These are phyloP conservation scores for Lordiphosa fenestrarum DNA, from an alignment of 2,888 invertebrate species.

Conservation along the genomic window DNA sequence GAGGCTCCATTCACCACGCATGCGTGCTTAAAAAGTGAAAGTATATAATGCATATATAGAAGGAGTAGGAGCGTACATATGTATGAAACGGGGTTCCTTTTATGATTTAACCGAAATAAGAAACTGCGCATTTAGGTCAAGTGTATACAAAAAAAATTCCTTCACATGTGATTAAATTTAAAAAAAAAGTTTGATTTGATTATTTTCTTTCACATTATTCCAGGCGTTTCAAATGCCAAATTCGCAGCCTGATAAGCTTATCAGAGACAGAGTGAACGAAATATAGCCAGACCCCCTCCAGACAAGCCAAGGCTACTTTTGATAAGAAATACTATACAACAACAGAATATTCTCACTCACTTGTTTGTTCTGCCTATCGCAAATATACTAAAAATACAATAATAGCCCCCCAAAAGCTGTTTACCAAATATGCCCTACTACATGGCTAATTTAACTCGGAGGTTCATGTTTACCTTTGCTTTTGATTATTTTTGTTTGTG, in stretches of 20 bases:
- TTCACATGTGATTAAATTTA: no score
- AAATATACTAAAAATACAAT: no score
- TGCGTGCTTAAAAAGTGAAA: slow-evolving; percentile 62
- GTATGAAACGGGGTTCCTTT: slow-evolving; percentile 7
- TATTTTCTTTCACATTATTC: slow-evolving; percentile 20
- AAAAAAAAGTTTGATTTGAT: slow-evolving; percentile 23
- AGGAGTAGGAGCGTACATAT: not conserved
- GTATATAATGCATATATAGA: slow-evolving; percentile 32
- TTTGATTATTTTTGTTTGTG: not conserved
- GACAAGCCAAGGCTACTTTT: slow-evolving; percentile 32
- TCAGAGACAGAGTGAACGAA: slow-evolving; percentile 10
- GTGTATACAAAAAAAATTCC: slow-evolving; percentile 39
- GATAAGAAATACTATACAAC: slow-evolving; percentile 25
- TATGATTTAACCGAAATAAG: slow-evolving; percentile 13
- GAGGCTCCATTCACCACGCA: slow-evolving; percentile 37
- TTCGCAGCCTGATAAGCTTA: slow-evolving; percentile 43
- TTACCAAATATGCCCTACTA: not conserved
- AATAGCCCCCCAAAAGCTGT: no score
- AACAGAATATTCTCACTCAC: no score
- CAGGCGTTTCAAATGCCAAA: slow-evolving; percentile 30
- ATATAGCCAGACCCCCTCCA: slow-evolving; percentile 55
- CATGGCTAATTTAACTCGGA: no score
- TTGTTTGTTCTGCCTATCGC: slow-evolving; percentile 15
- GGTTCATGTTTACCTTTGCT: not conserved
- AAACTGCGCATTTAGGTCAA: slow-evolving; percentile 69